Percentiles rank a stretch among this genome's conserved stretches.
phyloP scores from a whole-genome alignment of 2,888 invertebrate species.

The Pheosia gnoma region DNA sequence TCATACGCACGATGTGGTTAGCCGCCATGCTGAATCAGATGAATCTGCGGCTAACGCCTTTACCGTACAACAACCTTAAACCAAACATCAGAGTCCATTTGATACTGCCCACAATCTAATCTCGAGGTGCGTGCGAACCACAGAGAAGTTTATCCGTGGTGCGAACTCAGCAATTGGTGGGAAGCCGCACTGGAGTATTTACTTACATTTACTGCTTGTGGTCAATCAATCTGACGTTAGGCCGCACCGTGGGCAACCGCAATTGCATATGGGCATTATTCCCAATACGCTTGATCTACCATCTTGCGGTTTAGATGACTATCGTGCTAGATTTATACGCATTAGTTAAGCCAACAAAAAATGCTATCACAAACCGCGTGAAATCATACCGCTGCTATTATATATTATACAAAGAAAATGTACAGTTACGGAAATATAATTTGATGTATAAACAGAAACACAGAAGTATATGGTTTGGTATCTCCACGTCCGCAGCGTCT shows the following conservation, averaged over 20 bases:
- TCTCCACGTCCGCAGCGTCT: constrained; percentile 11
- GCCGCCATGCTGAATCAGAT: no score
- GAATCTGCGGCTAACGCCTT: no score
- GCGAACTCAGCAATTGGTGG: no score
- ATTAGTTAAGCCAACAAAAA: neutral
- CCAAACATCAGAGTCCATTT: no score
- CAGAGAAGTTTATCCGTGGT: no score
- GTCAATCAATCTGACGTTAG: neutral
- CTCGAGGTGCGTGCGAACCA: no score
- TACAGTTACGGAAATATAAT: neutral
- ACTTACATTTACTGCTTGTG: neutral
- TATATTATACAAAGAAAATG: neutral
- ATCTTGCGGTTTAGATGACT: neutral
- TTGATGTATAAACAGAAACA: neutral
- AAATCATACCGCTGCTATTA: constrained; percentile 2
- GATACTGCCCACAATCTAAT: no score
- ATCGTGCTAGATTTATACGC: neutral
- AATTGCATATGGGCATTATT: neutral
- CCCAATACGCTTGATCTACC: neutral
- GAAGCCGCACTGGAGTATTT: no score
- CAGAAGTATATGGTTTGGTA: neutral
- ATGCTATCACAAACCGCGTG: neutral
- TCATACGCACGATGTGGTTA: no score
- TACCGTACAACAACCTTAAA: no score
- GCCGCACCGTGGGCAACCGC: neutral